Base-by-base conservation (phyloP, 2,797 vertebrate genomes). In the Artibeus jamaicensis region DNA sequence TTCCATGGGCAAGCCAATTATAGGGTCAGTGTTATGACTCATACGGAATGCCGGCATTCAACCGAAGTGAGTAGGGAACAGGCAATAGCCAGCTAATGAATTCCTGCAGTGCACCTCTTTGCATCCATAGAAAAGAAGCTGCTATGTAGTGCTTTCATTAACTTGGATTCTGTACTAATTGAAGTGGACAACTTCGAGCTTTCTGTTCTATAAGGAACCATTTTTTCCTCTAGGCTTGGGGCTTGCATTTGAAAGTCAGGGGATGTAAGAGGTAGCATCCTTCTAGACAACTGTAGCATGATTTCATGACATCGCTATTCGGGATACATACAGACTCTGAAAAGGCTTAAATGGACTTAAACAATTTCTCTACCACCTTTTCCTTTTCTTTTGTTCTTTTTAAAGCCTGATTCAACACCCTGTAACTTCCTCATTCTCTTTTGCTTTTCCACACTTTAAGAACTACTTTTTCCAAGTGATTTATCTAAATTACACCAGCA, bases 381-480 rank as follows among this genome's bases (percentile, higher is more conserved):
- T n/a, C 5, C 9, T 68, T 89, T 81, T 46, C 9, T 39, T 46
- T 11, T 32, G 15, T 26, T 44, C 22, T 39, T 85, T 62, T 79
- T 37, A 95, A 86, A 48, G 67, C 34, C 86, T 93, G n/a, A 42
- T 68, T 62, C 42, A 62, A 87, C 11, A 50, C 42, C 46, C 86
- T 78, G 21, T 68, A 73, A 85, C 22, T 21, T 97, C 15, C 67
- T 65, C 14, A 24, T 74, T 92, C 50, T 86, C 85, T 32, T 95
- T 85, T 84, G 85, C 50, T 94, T 91, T 91, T 57, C 53, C 77
- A 76, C 16, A 48, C 91, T 92, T 96, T 92, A 65, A 89, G 62
- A 92, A 44, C 6, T n/a, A 39, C 21, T 92, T 96, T 96, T 95
- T 77, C 95, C 84, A 93, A 96, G 92, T 32, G 91, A 92, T 88